Conservation (phyloP, 2,797 vertebrate species). For the Diglossa cyanea region DNA sequence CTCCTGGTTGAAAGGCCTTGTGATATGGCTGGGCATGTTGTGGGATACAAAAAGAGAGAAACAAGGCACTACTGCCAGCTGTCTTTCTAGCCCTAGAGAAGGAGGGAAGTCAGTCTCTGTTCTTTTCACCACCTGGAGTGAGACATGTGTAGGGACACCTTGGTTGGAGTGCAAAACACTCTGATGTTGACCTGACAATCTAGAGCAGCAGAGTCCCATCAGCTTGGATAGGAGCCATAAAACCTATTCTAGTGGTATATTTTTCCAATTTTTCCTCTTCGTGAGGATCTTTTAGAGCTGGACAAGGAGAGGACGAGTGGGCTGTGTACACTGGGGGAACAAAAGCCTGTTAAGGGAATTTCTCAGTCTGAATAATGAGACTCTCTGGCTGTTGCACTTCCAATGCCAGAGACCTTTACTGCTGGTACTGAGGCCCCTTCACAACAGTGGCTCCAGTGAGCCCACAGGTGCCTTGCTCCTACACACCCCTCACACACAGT, state of each 20-base stretch:
- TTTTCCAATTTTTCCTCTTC: background rate
- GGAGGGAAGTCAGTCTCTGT: background rate
- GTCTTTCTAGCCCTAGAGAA: background rate
- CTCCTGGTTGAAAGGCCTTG: background rate
- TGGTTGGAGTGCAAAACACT: background rate
- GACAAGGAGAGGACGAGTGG: background rate
- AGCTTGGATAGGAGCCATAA: background rate
- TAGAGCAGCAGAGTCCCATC: background rate
- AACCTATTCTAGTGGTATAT: background rate
- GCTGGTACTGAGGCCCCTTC: background rate
- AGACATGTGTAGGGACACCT: background rate
- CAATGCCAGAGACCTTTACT: background rate
- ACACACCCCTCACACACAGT: fast-evolving
- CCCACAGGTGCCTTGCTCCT: background rate
- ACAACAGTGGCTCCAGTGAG: background rate
- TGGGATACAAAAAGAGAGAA: background rate
- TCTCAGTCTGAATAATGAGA: background rate
- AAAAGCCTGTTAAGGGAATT: background rate
- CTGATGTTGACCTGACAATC: background rate
- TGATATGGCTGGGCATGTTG: background rate
- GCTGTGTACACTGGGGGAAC: background rate
- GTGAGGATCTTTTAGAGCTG: background rate
- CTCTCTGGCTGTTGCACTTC: background rate
- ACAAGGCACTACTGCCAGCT: background rate
- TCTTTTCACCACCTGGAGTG: background rate